Evolutionary conservation across 2,888 invertebrate species (phyloP), one percentile per base, ranked within the genome.

Genomic region (Euclidia mi): DNA sequence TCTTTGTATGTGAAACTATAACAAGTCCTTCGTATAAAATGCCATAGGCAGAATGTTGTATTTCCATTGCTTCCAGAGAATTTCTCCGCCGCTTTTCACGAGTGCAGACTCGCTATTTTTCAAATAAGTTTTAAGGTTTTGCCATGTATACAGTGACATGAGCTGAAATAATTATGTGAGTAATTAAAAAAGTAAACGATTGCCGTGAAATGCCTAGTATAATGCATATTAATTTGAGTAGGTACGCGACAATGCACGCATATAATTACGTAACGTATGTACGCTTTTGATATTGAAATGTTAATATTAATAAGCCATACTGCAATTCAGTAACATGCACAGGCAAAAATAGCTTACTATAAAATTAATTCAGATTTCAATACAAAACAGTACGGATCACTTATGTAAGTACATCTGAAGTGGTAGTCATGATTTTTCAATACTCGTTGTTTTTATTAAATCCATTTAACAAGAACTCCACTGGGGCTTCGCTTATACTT

Each of bases 181-280:
- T 31, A 42, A 15, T 35, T 25, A 25, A 50, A 49, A 43, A 43
- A 37, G 1, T 15, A 37, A 49, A 25, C 17, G 14, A 35, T n/a
- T n/a, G n/a, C n/a, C 15, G 32, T 38, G 17, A 25, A 32, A 32
- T 32, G 12, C 15, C 9, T 12, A 29, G 17, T 18, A 2, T n/a
- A 7, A 31, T 20, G 10, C 9, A 44, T 51, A 44, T 44, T 15
- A 51, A 44, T 20, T 20, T 9, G 17, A 14, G 32, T n/a, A n/a
- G n/a, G n/a, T 25, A 6, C 34, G 52, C 61, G 57, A 55, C 55
- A 73, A 48, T 52, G 65, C 49, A 65, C 61, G 49, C 34, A 43
- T n/a, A n/a, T 61, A 65, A 73, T 69, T 56, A 53, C 64, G n/a
- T n/a, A 7, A 45, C 50, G 42, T 56, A 52, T 47, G 44, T 59